Evolutionary conservation across 2,797 vertebrate genomes (phyloP).

Genomic region (Gymnoscopelus microlampas): DNA sequence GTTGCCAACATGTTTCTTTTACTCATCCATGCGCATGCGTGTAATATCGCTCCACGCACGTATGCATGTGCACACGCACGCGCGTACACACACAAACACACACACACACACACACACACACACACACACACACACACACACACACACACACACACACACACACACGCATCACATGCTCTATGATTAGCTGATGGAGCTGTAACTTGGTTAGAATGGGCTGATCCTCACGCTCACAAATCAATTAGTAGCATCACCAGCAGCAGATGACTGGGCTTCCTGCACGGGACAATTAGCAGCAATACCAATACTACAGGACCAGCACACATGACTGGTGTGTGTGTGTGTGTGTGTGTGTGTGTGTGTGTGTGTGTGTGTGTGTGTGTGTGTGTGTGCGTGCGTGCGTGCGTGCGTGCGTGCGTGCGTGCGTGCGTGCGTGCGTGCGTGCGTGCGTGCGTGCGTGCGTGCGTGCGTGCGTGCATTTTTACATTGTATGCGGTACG

Average conservation of each 20-base stretch:
- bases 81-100: constrained; percentile 28
- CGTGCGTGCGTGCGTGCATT: too few species aligned
- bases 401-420: neutral
- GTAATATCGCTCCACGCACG: neutral
- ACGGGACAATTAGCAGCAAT: constrained; percentile 57
- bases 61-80: constrained; percentile 1
- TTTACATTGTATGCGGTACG: too few species aligned
- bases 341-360: neutral
- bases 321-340: constrained; percentile 51
- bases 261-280: constrained; percentile 46
- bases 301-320: constrained; percentile 59
- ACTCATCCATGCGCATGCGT: constrained; percentile 27
- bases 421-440: too few species aligned
- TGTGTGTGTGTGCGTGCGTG: constrained; percentile 42
- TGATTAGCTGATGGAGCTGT: constrained; percentile 75
- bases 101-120: constrained; percentile 24
- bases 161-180: constrained; percentile 57
- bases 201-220: constrained; percentile 67
- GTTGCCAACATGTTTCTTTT: constrained; percentile 22
- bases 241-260: constrained; percentile 64
- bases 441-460: too few species aligned
- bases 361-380: neutral
- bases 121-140: constrained; percentile 5
- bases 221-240: constrained; percentile 67
- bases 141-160: constrained; percentile 20